phyloP scores from a whole-genome alignment of 2,797 vertebrate species.

The Sebastes vulpes region DNA sequence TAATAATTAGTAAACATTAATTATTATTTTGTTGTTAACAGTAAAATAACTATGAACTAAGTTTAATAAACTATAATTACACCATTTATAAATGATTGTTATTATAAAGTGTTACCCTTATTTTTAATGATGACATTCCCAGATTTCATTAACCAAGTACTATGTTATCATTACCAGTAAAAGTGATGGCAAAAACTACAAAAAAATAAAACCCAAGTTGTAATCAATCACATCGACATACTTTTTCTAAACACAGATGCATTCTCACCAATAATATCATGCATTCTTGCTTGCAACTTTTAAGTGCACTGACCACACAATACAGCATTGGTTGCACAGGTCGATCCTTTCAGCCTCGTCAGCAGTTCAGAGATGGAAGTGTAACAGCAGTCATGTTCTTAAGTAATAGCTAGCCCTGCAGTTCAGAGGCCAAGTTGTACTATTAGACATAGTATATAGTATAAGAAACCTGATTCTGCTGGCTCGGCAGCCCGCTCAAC shows the following conservation, averaged over 20 bases:
- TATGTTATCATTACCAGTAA: background rate
- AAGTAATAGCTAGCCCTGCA: conserved; percentile 30
- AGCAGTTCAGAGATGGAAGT: conserved; percentile 3
- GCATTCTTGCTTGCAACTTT: background rate
- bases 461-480: conserved; percentile 5
- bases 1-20: no score
- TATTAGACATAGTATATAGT: background rate
- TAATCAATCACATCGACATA: background rate
- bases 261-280: no score
- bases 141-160: background rate
- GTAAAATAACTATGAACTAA: no score
- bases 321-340: conserved; percentile 5
- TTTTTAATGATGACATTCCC: background rate
- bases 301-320: background rate
- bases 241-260: background rate
- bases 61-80: no score
- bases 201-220: background rate
- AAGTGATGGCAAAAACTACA: background rate
- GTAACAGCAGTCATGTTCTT: conserved; percentile 31
- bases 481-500: conserved; percentile 8
- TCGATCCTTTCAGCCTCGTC: background rate
- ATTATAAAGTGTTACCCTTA: no score
- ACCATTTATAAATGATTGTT: no score
- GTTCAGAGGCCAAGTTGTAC: conserved; percentile 9
- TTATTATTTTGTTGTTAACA: no score